Evolutionary conservation across 53 echinoderm and acorn worm species (phyloP), one percentile per base, ranked within the genome.

Genomic region (Paracentrotus lividus): DNA sequence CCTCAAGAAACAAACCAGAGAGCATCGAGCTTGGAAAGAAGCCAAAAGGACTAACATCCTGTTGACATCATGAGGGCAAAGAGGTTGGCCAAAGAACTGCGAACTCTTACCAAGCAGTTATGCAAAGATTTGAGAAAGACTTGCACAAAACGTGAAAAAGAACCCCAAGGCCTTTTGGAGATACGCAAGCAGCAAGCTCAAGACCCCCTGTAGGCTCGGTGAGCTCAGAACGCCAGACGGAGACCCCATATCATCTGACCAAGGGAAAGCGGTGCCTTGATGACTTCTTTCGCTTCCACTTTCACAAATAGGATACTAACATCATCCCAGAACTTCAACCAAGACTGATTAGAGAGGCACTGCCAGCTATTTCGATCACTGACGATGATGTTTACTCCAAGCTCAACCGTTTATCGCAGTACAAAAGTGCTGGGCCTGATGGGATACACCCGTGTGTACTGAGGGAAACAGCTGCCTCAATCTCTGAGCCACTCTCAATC

Each of bases 101-200:
- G 4, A 32, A 31, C 42, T 8, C 72, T 72, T 9, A 72, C 72
- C 72, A 72, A 77, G 45, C 40, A 77, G 27, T 15, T 42, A 45
- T 77, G 77, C 20, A 77, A 16, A 5, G 31, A 23, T 77, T 9
- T 77, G 77, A 77, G 77, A 42, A 77, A 42, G 77, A 43, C 2
- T 43, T 77, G 77, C 77, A 8, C 16, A 40, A 43, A 77, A 77
- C 1, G 24, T 77, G 1, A 77, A 77, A 6, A 14, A 0, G 0
- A 77, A 77, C 31, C 77, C 77, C 6, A 42, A 77, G 24, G 77
- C 77, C 4, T 77, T 77, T 43, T 77, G 77, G 77, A 23, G 77
- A 21, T 77, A 77, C 42, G 44, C 45, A 5, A 23, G 31, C 43
- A 77, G 45, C 43, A 77, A 77, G 24, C 40, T 77, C 7, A 77